Percentiles rank a stretch among this genome's conserved stretches.
Evolutionary conservation across 2,797 vertebrate species (phyloP).

Genomic region (Nyctalus aviator): DNA sequence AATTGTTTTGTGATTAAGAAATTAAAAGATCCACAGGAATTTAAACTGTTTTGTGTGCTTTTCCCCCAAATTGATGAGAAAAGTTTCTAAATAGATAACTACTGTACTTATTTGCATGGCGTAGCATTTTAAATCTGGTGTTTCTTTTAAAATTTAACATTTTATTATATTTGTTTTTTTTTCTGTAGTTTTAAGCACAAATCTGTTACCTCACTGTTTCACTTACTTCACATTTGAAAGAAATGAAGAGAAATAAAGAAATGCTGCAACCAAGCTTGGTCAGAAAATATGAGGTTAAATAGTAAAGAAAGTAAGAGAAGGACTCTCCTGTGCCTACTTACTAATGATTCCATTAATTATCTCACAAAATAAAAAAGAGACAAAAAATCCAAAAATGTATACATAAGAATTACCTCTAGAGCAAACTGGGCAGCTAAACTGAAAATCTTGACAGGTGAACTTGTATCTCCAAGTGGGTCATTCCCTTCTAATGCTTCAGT

Average conservation of each 20-base stretch:
- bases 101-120: background rate
- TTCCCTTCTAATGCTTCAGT: slow-evolving; percentile 80
- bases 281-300: slow-evolving; percentile 50
- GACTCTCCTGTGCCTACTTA: background rate
- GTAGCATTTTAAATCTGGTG: slow-evolving; percentile 35
- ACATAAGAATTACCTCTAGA: slow-evolving; percentile 90
- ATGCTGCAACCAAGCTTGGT: slow-evolving; percentile 9
- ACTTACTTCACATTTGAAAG: slow-evolving; percentile 24
- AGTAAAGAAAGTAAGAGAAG: background rate
- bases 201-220: slow-evolving; percentile 17
- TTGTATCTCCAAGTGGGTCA: slow-evolving; percentile 84
- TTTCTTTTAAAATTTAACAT: slow-evolving; percentile 19
- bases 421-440: slow-evolving; percentile 94
- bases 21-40: background rate
- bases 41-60: background rate
- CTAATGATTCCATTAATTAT: background rate
- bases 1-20: background rate
- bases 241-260: slow-evolving; percentile 60
- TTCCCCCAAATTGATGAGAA: background rate
- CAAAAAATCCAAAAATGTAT: slow-evolving; percentile 8
- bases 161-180: slow-evolving; percentile 41
- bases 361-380: slow-evolving; percentile 48
- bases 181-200: slow-evolving; percentile 49
- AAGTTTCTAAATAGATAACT: slow-evolving; percentile 23
- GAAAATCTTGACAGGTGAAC: slow-evolving; percentile 89